Evolutionary conservation across 2,888 invertebrate genomes (phyloP).

Genomic region (Nephrotoma flavescens): DNA sequence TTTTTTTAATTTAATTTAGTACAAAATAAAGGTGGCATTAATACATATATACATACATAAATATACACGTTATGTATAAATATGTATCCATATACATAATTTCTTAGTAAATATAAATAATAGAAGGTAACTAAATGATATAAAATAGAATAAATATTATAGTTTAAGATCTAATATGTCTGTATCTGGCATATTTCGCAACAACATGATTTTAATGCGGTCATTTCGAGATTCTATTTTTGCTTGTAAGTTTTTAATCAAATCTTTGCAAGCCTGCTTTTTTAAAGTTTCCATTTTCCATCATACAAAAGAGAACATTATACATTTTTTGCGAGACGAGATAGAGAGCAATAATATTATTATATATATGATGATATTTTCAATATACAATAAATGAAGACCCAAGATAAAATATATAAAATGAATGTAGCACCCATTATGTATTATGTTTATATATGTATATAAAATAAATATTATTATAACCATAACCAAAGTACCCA

Average conservation of each 20-base stretch:
- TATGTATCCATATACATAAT: neutral
- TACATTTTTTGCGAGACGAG: neutral
- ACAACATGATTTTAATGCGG: constrained; percentile 73
- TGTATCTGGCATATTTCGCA: constrained; percentile 74
- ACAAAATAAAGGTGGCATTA: neutral
- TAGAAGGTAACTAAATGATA: neutral
- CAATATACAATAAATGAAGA: neutral
- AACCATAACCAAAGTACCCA: neutral
- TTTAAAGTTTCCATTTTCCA: neutral
- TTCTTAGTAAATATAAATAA: neutral
- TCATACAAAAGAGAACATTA: neutral
- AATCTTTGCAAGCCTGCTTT: constrained; percentile 66
- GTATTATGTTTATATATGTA: neutral
- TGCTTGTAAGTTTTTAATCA: constrained; percentile 71
- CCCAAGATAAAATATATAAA: neutral
- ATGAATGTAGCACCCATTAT: constrained; percentile 16
- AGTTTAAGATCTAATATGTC: constrained; percentile 38
- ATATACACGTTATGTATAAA: neutral
- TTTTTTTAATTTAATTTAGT: neutral
- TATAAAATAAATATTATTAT: neutral
- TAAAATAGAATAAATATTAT: neutral
- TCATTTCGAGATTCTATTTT: constrained; percentile 78
- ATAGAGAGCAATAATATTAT: neutral
- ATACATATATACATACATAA: neutral
- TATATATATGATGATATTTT: neutral